Base-by-base conservation (phyloP, 1,140 invertebrate genomes). In the Pseudomyrmex concolor region DNA sequence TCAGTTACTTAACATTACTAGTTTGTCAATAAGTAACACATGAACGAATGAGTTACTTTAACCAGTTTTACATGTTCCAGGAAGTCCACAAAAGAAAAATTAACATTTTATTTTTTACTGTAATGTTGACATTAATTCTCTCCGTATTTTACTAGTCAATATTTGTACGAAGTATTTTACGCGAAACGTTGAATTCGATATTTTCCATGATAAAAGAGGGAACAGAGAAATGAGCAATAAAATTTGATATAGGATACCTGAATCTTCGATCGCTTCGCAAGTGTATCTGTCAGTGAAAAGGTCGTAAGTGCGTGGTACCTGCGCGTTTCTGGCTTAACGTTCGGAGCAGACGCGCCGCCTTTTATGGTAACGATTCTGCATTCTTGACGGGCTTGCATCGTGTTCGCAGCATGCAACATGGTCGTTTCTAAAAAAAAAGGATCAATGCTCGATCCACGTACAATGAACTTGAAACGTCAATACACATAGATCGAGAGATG, bases 241-340 rank as follows among this genome's bases (percentile, higher is more conserved):
- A 68, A 68, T 64, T 55, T 51, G 0, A 76, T 45, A 15, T 51
- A 64, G 5, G 17, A 12, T 51, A 15, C 8, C 2, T 76, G 45
- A 67, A 25, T 55, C 4, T 76, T 76, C 15, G 71, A 59, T 45
- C 34, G 19, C n/a, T 68, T 76, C 0, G 25, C 22, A 60, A 43
- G 45, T 17, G 59, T 68, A 84, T 13, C 57, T 85, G 71, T 77
- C 82, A 70, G 71, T 84, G 54, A 72, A 84, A 63, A 70, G 82
- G 84, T 84, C 82, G 82, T 64, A 25, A 70, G 84, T 77, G 55
- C 71, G 66, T 63, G 5, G 70, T 85, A 85, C 71, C 84, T 85
- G 84, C 50, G 55, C 15, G 82, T 77, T 71, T 77, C 82, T 55
- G 64, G 57, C 43, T 83, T 77, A 50, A 84, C 57, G 82, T 64